phyloP scores from a whole-genome alignment of 2,888 invertebrate genomes.

The Steinernema hermaphroditum region DNA sequence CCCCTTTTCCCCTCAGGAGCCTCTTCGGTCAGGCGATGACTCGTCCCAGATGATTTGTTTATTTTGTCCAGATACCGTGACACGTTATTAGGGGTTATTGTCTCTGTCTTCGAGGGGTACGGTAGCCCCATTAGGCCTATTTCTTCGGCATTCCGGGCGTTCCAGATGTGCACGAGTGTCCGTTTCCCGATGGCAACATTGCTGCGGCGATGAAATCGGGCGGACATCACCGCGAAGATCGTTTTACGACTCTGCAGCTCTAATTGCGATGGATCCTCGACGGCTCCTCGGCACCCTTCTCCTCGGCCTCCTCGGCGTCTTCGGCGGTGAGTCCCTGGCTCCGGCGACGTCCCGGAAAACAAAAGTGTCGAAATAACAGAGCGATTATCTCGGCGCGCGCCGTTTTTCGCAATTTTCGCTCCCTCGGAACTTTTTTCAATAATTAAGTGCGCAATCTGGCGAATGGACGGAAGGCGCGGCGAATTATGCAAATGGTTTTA shows the following conservation, averaged over 20 bases:
- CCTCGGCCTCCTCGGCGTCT: not conserved
- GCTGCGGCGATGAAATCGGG: constrained; percentile 19
- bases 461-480: constrained; percentile 13
- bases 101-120: not conserved
- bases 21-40: no score
- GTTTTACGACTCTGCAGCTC: not conserved
- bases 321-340: not conserved
- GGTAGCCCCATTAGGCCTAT: not conserved
- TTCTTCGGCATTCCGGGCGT: not conserved
- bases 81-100: constrained; percentile 26
- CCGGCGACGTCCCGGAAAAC: not conserved
- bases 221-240: constrained; percentile 12
- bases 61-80: not conserved
- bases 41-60: not conserved
- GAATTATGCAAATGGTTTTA: constrained; percentile 30
- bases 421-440: constrained; percentile 12
- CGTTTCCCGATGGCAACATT: not conserved
- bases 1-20: not conserved
- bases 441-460: constrained; percentile 31
- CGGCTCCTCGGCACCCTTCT: constrained; percentile 1
- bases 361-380: constrained; percentile 27
- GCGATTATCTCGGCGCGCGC: constrained; percentile 11
- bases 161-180: not conserved
- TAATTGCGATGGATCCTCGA: not conserved
- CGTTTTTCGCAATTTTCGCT: constrained; percentile 8